Base-by-base conservation (phyloP, 1,140 invertebrate species). In the Hydropsyche tenuis region DNA sequence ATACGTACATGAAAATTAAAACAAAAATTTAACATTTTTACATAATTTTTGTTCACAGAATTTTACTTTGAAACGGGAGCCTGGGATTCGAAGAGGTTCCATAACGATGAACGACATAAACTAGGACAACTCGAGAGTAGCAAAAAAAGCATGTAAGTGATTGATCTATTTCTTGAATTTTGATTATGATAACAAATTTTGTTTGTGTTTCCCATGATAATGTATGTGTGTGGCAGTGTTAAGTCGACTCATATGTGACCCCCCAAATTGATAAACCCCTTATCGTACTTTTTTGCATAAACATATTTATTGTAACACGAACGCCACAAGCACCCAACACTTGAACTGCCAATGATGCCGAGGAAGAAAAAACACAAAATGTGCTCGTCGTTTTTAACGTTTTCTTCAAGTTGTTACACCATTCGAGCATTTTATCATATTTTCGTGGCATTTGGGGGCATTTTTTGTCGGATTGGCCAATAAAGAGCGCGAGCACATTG, bases 261-360 rank as follows among this genome's bases (percentile, higher is more conserved):
- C 63, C 63, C n/a, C 27, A 60, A 65, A 65, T 60, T 45, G 63
- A 65, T 65, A 65, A 65, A 42, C 42, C 20, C 30, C 63, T 65
- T 65, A 65, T 65, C 63, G 37, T 25, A 30, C 16, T 22, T 42
- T 65, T 65, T 65, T 65, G 56, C 56, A 60, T 60, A 60, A 60
- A 60, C 56, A 60, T 60, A 60, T 60, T 60, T 60, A 60, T 60
- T 60, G 56, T 65, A 16, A n/a, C 27, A 18, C 63, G 63, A 27
- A 16, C 60, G 20, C 1, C 23, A 16, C 25, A 30, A 63, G 60
- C 5, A 65, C n/a, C 27, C 18, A 43, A 16, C 63, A 65, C 3
- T 25, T 14, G 9, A 60, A 60, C 11, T 60, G 56, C 23, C 30
- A 37, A 37, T 37, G 30, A 9, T 37, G 30, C 9, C 30, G 30